A percentile compares a stretch with the other conserved stretches of the same genome.
phyloP scores from a whole-genome alignment of 2,113 vertebrate species.

The Coptodon rendalli region DNA sequence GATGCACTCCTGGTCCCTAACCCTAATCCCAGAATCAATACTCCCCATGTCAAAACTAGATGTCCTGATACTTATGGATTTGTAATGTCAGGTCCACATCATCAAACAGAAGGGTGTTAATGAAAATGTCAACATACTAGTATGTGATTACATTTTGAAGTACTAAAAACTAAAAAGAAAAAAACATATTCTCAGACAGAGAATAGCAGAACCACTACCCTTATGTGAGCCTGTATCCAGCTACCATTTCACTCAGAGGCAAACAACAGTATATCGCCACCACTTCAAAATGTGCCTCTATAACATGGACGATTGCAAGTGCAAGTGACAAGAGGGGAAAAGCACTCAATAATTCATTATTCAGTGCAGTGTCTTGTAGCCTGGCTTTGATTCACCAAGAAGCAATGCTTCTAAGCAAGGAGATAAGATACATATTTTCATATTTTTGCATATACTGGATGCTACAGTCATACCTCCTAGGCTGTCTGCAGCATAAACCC shows the following conservation, averaged over 20 bases:
- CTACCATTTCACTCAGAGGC: not conserved
- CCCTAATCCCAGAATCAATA: conserved; percentile 47
- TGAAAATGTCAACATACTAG: not conserved
- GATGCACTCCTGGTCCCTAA: not conserved
- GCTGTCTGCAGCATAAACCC: not conserved
- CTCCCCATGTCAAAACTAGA: not conserved
- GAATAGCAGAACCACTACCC: not conserved
- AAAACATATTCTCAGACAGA: not conserved
- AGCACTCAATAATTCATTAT: conserved; percentile 32
- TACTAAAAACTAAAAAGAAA: not conserved
- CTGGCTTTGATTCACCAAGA: conserved; percentile 14
- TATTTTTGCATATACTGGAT: not conserved
- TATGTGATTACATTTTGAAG: not conserved
- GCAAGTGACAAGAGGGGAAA: not conserved
- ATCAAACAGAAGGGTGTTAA: not conserved
- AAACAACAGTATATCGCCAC: not conserved
- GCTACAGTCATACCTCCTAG: not conserved
- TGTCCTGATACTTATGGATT: conserved; percentile 17
- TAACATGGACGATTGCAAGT: not conserved
- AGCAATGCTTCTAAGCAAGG: not conserved
- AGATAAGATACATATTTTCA: not conserved
- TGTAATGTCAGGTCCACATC: conserved; percentile 2
- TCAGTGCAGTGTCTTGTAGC: not conserved
- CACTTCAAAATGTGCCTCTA: not conserved
- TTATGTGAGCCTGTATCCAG: not conserved